Base-by-base conservation (phyloP, 2,888 invertebrate genomes). In the Drepanosiphum platanoidis region DNA sequence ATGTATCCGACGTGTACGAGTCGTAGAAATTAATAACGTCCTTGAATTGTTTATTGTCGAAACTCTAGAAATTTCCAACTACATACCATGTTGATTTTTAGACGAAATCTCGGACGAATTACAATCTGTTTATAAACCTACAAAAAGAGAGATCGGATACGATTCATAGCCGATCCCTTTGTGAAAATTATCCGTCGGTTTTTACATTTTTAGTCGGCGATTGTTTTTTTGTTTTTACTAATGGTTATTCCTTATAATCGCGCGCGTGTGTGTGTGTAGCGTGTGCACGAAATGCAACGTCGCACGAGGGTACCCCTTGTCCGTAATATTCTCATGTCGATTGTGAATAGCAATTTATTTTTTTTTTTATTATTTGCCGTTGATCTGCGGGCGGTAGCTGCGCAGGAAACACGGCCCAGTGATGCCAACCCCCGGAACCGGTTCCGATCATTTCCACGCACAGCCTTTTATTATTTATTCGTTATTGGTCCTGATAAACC, bases 361-460 rank as follows among this genome's bases (percentile, higher is more conserved):
- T 71, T 81, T 74, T 34, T 83, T 71, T 81, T 71, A 34, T 61
- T 80, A 42, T 66, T 71, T 30, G 52, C 68, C n/a, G 83, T 52
- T 34, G 36, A 68, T 74, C 64, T 36, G 66, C 74, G 46, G 75
- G 66, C 71, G 22, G 27, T 39, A 52, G 58, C 3, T 13, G 27
- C 61, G 15, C 75, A 84, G 84, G 75, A 77, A 77, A 84, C n/a
- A 68, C 84, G 68, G 52, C 11, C 18, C 84, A 84, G 75, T 75
- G 75, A 77, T 84, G 46, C 83, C 83, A 83, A 83, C 83, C 84
- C 58, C n/a, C 27, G n/a, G 83, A 83, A 83, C 83, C 74, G 83
- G 83, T 83, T 74, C 64, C 34, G 64, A 36, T 42, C 34, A 15
- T 80, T 79, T 80, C 13, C 79, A 46, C 15, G 1, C 64, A 32